phyloP scores from a whole-genome alignment of 2,113 vertebrate species.

The Egretta garzetta region DNA sequence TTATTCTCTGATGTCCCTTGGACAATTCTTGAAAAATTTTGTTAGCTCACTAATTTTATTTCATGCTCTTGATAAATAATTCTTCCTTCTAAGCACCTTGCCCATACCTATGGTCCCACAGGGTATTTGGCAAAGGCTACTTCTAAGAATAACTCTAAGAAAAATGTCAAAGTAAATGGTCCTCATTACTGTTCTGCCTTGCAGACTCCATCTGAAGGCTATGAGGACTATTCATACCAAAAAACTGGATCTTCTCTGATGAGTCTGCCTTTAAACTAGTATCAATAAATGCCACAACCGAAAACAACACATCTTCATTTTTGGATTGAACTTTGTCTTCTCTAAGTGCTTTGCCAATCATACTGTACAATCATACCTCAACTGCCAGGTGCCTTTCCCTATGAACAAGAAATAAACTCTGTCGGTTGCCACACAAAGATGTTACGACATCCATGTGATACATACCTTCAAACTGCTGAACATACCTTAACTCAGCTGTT shows the following conservation, averaged over 20 bases:
- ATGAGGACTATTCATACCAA: not conserved
- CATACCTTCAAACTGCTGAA: not conserved
- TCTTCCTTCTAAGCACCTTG: not conserved
- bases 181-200: not conserved
- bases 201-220: not conserved
- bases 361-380: not conserved
- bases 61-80: not conserved
- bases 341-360: not conserved
- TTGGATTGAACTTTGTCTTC: not conserved
- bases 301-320: not conserved
- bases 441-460: not conserved
- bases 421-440: not conserved
- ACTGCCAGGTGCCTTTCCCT: not conserved
- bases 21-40: not conserved
- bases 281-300: not conserved
- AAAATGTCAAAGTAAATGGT: not conserved
- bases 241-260: not conserved
- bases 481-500: not conserved
- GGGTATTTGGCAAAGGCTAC: not conserved
- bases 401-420: not conserved
- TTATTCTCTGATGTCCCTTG: not conserved
- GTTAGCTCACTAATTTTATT: not conserved
- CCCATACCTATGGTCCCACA: not conserved
- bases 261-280: not conserved
- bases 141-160: not conserved